Evolutionary conservation across 2,888 invertebrate genomes (phyloP).

Genomic region (Schizotus pectinicornis): DNA sequence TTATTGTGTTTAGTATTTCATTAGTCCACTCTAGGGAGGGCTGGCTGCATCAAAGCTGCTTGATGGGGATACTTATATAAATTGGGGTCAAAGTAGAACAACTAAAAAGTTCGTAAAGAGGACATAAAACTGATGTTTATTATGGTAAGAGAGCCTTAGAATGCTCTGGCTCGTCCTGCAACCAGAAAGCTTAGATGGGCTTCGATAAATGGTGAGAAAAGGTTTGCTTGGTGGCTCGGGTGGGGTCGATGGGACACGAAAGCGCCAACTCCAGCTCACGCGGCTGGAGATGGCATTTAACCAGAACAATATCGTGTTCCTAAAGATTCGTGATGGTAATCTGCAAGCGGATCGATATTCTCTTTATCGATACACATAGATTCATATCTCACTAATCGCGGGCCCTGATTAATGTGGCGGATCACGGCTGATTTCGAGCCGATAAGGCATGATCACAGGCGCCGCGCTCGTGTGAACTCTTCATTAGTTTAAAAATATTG

Average conservation of each 20-base stretch:
- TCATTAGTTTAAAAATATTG: slow-evolving; percentile 47
- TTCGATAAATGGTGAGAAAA: too few relatives aligned
- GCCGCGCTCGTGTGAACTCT: slow-evolving; percentile 49
- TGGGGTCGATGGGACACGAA: not conserved
- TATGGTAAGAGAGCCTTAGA: too few relatives aligned
- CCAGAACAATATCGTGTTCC: slow-evolving; percentile 37
- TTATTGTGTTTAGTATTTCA: too few relatives aligned
- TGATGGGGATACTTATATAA: too few relatives aligned
- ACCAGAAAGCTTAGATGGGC: too few relatives aligned
- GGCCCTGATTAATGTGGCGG: slow-evolving; percentile 46
- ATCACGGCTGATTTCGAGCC: slow-evolving; percentile 45
- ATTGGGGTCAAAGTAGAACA: too few relatives aligned
- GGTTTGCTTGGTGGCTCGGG: too few relatives aligned
- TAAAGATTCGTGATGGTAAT: slow-evolving; percentile 40
- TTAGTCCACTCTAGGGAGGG: too few relatives aligned
- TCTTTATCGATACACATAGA: slow-evolving; percentile 47
- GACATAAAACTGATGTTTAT: too few relatives aligned
- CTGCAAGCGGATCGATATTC: slow-evolving; percentile 41
- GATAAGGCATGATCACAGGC: slow-evolving; percentile 48
- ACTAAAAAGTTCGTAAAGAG: too few relatives aligned
- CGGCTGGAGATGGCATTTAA: slow-evolving; percentile 35
- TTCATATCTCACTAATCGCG: slow-evolving; percentile 46
- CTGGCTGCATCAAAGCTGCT: too few relatives aligned
- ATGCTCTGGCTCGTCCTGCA: too few relatives aligned
- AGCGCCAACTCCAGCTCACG: not conserved